A percentile compares a stretch with the other conserved stretches of the same genome.
phyloP scores from a whole-genome alignment of 2,888 invertebrate species.

The Petrolisthes cinctipes region DNA sequence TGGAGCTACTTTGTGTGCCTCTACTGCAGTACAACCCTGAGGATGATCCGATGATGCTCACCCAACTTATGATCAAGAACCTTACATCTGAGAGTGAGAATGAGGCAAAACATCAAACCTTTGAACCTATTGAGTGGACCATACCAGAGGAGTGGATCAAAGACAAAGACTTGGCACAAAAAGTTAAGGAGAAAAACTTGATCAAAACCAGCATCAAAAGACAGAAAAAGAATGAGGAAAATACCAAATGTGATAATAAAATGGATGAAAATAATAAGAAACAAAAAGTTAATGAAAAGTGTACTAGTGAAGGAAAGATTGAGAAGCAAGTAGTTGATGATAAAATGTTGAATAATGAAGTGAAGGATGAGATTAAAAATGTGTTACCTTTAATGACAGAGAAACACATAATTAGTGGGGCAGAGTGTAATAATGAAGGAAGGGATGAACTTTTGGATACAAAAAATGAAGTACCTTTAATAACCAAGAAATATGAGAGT shows the following conservation, averaged over 20 bases:
- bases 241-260: neutral
- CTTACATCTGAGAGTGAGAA: neutral
- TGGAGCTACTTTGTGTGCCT: constrained; percentile 80
- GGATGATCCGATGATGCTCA: constrained; percentile 74
- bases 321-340: neutral
- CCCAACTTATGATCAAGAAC: constrained; percentile 17
- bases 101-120: neutral
- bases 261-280: neutral
- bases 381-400: neutral
- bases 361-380: neutral
- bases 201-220: constrained; percentile 15
- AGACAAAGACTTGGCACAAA: constrained; percentile 50
- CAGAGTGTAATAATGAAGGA: neutral
- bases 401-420: neutral
- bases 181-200: constrained; percentile 50
- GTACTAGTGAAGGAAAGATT: neutral
- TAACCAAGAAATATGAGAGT: no score
- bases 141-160: constrained; percentile 59
- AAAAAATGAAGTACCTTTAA: no score
- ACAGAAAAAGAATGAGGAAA: neutral
- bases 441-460: no score
- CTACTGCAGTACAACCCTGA: constrained; percentile 79
- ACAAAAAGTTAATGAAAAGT: neutral
- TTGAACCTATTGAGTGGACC: constrained; percentile 64
- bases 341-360: neutral